Evolutionary conservation across 2,888 invertebrate species (phyloP), one percentile per base, ranked within the genome.

Genomic region (Pammene fasciana): DNA sequence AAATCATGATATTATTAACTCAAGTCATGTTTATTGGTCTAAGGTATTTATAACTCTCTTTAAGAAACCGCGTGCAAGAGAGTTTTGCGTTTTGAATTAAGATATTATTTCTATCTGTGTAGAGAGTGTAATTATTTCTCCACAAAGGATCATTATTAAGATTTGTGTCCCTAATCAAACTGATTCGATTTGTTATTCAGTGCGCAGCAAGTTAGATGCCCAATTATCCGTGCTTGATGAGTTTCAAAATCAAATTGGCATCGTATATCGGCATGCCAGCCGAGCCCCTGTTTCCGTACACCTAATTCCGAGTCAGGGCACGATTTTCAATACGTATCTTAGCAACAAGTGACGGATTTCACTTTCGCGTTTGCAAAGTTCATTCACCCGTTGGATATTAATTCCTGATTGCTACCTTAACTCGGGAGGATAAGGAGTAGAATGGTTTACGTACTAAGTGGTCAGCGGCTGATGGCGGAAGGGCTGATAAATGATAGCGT

Each of bases 281-380:
- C 68, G 70, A 72, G 75, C 76, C 81, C 78, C 75, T 73, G 79
- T 80, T 80, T 71, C 65, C 72, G 67, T 48, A 34, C 38, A 14
- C 74, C 77, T 80, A 76, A 81, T 83, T 80, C 76, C 61, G 45
- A 86, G 68, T 77, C 82, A 71, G 72, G 65, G 65, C 82, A 83
- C 84, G 84, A 67, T 71, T 79, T 77, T 76, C 76, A 78, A 77
- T 75, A 81, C 77, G 78, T 81, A 79, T 81, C 75, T 77, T 81
- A 82, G 84, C 86, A 86, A 86, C 86, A 87, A 87, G 87, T 87
- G 86, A 87, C 80, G 81, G 85, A 85, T 87, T 87, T 86, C 87
- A 87, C 88, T 88, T 88, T 88, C 86, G 81, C 82, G 78, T 82
- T 78, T 78, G 72, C 77, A 72, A 78, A 79, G 85, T 80, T 81